A percentile compares a stretch with the other conserved stretches of the same genome.
These are phyloP conservation scores for Anas capensis DNA, from an alignment of 2,797 vertebrate genomes.

Conservation along the genomic window DNA sequence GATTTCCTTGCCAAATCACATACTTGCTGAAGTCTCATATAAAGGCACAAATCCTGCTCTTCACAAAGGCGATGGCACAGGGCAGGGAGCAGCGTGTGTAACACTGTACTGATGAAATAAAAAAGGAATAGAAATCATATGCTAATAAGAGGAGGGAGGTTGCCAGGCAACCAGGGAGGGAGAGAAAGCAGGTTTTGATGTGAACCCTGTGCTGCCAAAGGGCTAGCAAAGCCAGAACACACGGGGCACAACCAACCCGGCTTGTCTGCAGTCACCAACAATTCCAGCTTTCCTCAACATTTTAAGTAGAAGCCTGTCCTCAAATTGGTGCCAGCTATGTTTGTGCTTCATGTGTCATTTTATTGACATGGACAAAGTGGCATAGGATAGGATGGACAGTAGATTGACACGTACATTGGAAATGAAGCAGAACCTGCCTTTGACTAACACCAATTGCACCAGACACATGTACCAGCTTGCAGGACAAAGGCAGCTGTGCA, in stretches of 20 bases:
- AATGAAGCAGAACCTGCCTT: background rate
- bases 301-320: background rate
- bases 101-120: conserved; percentile 66
- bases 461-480: rapidly evolving
- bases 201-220: conserved; percentile 70
- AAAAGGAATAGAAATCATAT: conserved; percentile 75
- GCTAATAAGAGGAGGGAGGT: conserved; percentile 74
- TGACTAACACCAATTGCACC: background rate
- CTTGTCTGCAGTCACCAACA: conserved; percentile 24
- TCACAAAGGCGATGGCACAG: conserved; percentile 17
- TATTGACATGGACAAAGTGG: background rate
- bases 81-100: conserved; percentile 42
- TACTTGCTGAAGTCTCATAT: conserved; percentile 33
- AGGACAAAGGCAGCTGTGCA: background rate
- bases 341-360: background rate
- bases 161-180: conserved; percentile 73
- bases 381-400: background rate
- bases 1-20: conserved; percentile 54
- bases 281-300: conserved; percentile 12
- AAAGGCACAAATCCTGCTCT: conserved; percentile 55
- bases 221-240: conserved; percentile 69
- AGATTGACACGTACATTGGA: background rate
- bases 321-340: background rate
- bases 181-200: conserved; percentile 72
- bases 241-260: conserved; percentile 42